A percentile compares a stretch with the other conserved stretches of the same genome.
Conservation (phyloP, 1,140 invertebrate genomes). For the Bursaphelenchus mucronatus region DNA sequence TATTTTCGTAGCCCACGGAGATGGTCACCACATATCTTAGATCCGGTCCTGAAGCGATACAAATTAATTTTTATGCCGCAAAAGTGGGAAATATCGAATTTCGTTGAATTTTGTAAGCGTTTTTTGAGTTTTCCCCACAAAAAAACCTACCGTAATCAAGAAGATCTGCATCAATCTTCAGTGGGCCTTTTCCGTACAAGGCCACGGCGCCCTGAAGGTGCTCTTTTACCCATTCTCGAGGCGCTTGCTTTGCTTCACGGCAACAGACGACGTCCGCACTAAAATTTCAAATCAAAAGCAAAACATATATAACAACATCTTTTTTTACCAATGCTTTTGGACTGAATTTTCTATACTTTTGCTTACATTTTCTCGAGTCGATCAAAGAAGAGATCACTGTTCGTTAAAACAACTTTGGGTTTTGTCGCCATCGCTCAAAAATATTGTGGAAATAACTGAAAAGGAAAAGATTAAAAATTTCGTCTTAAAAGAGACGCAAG, state of each 20-base stretch:
- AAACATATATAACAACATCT: too few relatives aligned
- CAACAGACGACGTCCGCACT: slow-evolving; percentile 11
- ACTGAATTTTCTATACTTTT: neutral
- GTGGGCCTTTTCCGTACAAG: slow-evolving; percentile 4
- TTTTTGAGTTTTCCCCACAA: neutral
- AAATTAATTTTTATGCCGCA: neutral
- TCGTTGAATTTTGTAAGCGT: too few relatives aligned
- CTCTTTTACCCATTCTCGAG: slow-evolving; percentile 20
- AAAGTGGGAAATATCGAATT: neutral
- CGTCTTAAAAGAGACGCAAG: too few relatives aligned
- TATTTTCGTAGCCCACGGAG: slow-evolving; percentile 27
- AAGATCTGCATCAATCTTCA: slow-evolving; percentile 22
- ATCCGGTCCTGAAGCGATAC: slow-evolving; percentile 13
- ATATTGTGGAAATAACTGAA: too few relatives aligned
- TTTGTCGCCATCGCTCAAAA: too few relatives aligned
- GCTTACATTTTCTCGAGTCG: slow-evolving; percentile 5
- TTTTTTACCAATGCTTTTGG: too few relatives aligned
- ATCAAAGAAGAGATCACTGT: slow-evolving; percentile 2
- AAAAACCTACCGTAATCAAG: slow-evolving; percentile 13
- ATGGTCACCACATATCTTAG: slow-evolving; percentile 25
- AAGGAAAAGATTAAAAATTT: too few relatives aligned
- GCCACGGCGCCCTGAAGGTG: slow-evolving; percentile 20
- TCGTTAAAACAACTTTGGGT: slow-evolving; percentile 10
- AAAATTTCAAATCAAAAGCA: neutral
- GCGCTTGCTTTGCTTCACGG: slow-evolving; percentile 10